These are phyloP conservation scores for Dexiosoma caninum DNA, from an alignment of 2,888 invertebrate species.

Conservation along the genomic window DNA sequence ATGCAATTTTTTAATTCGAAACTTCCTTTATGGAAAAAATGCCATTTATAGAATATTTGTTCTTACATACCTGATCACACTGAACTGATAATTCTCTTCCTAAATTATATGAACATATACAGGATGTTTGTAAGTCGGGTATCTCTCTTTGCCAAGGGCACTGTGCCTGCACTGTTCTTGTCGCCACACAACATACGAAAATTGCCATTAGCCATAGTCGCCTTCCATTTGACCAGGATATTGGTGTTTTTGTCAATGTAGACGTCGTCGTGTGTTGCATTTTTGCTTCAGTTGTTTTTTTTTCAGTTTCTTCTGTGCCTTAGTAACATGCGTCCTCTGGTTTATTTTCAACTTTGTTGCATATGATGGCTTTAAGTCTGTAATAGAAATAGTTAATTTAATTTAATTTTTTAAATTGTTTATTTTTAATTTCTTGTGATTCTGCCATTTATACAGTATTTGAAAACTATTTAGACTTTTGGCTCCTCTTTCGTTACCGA, in stretches of 20 bases:
- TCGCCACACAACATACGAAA: conserved; percentile 35
- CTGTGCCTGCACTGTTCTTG: conserved; percentile 78
- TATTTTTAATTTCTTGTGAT: no score
- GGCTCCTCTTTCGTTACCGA: no score
- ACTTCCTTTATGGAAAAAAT: no score
- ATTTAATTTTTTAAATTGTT: no score
- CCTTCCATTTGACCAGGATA: conserved; percentile 32
- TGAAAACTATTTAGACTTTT: no score
- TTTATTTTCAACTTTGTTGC: conserved; percentile 50
- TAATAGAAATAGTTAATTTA: conserved; percentile 41
- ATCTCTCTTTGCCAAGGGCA: conserved; percentile 92
- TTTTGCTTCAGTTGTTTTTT: conserved; percentile 9
- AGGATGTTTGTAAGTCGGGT: conserved; percentile 87
- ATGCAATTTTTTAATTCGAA: no score
- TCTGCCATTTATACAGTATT: no score
- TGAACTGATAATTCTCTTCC: conserved; percentile 92
- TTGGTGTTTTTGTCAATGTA: background rate
- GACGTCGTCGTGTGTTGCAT: conserved; percentile 4
- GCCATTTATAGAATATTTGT: background rate
- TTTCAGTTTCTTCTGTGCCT: conserved; percentile 19
- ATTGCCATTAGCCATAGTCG: conserved; percentile 55
- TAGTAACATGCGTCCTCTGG: conserved; percentile 21
- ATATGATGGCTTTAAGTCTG: conserved; percentile 50
- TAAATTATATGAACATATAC: conserved; percentile 92
- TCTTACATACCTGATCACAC: conserved; percentile 84